A percentile compares a stretch with the other conserved stretches of the same genome.
These are phyloP conservation scores for Archips xylosteana DNA, from an alignment of 2,888 invertebrate species.

Conservation along the genomic window DNA sequence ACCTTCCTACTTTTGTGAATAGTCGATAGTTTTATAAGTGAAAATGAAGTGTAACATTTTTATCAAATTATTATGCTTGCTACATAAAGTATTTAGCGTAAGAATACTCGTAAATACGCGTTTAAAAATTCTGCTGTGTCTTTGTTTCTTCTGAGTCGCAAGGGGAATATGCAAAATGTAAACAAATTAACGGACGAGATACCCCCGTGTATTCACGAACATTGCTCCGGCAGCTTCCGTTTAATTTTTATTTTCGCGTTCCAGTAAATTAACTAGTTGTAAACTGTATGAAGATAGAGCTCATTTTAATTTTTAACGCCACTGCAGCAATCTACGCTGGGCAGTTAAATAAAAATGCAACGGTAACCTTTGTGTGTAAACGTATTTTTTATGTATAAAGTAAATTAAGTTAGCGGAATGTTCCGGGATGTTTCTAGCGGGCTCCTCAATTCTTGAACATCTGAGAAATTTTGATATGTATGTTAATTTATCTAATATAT, in stretches of 20 bases:
- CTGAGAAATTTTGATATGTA: neutral
- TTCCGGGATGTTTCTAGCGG: neutral
- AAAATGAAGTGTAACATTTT: no score
- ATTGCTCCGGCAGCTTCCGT: slow-evolving; percentile 61
- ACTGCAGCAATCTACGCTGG: slow-evolving; percentile 26
- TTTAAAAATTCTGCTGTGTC: slow-evolving; percentile 24
- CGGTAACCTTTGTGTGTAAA: slow-evolving; percentile 23
- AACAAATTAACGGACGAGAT: slow-evolving; percentile 74
- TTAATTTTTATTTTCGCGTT: slow-evolving; percentile 58
- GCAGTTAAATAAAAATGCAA: slow-evolving; percentile 34
- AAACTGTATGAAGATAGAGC: slow-evolving; percentile 48
- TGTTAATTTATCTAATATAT: no score
- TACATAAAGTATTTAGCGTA: no score
- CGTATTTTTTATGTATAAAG: slow-evolving; percentile 10
- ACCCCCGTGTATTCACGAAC: slow-evolving; percentile 59
- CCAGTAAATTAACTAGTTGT: slow-evolving; percentile 51
- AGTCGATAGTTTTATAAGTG: no score
- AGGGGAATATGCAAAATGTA: slow-evolving; percentile 70
- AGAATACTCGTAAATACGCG: neutral
- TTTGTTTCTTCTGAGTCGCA: slow-evolving; percentile 47
- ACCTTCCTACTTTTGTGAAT: no score
- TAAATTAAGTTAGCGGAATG: slow-evolving; percentile 11
- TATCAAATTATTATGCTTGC: no score
- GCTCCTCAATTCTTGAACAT: neutral
- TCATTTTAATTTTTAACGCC: slow-evolving; percentile 40